Percentiles rank a stretch among this genome's conserved stretches.
Conservation (phyloP, 2,113 vertebrate genomes). For the Solea solea region DNA sequence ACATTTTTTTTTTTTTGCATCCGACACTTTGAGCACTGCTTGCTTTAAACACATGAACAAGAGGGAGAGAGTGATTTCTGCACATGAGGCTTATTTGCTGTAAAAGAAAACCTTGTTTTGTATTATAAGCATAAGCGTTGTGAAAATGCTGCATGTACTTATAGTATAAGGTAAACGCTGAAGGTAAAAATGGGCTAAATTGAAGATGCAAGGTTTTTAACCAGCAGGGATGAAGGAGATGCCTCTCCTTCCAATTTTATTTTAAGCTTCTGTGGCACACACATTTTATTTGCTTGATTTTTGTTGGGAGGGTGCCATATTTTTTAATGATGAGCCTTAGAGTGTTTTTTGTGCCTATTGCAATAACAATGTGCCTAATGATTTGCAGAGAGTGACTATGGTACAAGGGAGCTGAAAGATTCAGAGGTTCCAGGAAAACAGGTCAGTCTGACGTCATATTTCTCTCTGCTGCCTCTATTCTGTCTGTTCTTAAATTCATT, state of each 20-base stretch:
- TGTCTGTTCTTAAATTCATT: constrained; percentile 5
- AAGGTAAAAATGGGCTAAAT: neutral
- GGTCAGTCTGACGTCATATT: constrained; percentile 60
- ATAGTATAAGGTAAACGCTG: neutral
- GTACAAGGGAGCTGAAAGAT: constrained; percentile 61
- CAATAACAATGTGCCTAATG: constrained; percentile 26
- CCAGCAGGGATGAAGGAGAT: neutral
- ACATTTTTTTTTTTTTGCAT: neutral
- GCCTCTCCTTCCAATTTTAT: neutral
- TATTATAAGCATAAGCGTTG: neutral
- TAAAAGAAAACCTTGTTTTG: constrained; percentile 16
- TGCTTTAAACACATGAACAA: neutral
- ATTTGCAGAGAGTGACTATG: constrained; percentile 71
- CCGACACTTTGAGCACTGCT: constrained; percentile 9
- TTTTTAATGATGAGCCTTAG: neutral
- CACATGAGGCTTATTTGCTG: neutral
- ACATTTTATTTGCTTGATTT: constrained; percentile 6
- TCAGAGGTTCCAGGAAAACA: constrained; percentile 57
- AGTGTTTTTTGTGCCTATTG: neutral
- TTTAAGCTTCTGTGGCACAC: neutral
- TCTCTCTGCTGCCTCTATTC: neutral
- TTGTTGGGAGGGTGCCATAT: neutral
- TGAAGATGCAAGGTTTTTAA: constrained; percentile 28
- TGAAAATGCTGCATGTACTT: neutral
- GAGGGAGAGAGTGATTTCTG: neutral